Base-by-base conservation (phyloP, 1,140 invertebrate genomes). In the Pteromalus puparum region DNA sequence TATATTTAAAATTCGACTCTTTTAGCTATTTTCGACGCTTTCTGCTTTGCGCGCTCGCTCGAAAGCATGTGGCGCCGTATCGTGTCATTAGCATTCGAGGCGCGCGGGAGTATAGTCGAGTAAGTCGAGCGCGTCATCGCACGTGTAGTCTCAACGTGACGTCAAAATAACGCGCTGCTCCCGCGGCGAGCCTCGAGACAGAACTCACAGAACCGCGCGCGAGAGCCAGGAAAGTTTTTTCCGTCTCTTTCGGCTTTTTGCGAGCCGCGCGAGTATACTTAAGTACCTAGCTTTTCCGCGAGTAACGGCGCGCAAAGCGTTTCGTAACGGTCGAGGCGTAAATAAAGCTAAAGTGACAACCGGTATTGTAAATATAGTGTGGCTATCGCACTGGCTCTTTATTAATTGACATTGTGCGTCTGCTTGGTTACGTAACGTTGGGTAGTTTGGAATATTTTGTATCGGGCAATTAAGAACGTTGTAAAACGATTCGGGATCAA, bases 41-140 rank as follows among this genome's bases (percentile, higher is more conserved):
- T 70, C 15, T 28, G n/a, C n/a, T 68, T 68, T 26, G 10, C 12
- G 4, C 28, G 21, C 28, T 70, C 13, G 7, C 28, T n/a, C n/a
- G n/a, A n/a, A n/a, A n/a, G 28, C 28, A 1, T 12, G 61, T n/a
- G 4, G 24, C 26, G 67, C 67, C 26, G 67, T 15, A 12, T 28
- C 2, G 26, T 30, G 18, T 73, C 72, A 73, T 73, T 73, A 34
- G 18, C 72, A 73, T 73, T 73, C 72, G 34, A 18, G n/a, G 67
- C 67, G 21, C 13, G 53, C 53, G 21, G n/a, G 30, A 30, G 28
- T 28, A n/a, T n/a, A n/a, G n/a, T n/a, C 0, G 30, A 34, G 30
- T 5, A 2, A 38, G 67, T 1, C 28, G 15, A 53, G 28, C 28
- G 42, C 73, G 80, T 81, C 68, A 74, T 65, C n/a, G 81, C 42